phyloP scores from a whole-genome alignment of 2,113 vertebrate species.

The Nymphicus hollandicus region DNA sequence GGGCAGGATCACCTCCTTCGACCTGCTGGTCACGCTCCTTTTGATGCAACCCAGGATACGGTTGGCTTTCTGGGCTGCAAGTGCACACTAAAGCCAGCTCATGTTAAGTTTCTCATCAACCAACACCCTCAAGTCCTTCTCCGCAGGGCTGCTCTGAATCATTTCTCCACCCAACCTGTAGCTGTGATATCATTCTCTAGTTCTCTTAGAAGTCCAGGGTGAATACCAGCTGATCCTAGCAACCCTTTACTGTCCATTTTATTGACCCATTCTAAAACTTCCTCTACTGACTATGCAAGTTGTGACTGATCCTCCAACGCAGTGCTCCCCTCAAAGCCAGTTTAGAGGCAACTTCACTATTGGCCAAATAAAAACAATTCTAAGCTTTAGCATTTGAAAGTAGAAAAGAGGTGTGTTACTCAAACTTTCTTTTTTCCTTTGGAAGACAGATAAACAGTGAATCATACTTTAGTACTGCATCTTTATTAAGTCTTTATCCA shows the following conservation, averaged over 20 bases:
- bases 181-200: background rate
- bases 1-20: too few species aligned
- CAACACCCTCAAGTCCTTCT: too few species aligned
- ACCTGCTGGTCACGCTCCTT: too few species aligned
- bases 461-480: background rate
- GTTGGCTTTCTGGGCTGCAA: too few species aligned
- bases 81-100: too few species aligned
- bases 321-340: background rate
- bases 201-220: background rate
- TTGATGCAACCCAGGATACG: too few species aligned
- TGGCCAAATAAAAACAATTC: background rate
- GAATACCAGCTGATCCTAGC: constrained; percentile 3
- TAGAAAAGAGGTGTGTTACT: background rate
- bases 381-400: background rate
- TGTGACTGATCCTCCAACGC: background rate
- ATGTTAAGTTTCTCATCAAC: too few species aligned
- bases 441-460: background rate
- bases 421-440: background rate
- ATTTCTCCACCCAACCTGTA: too few species aligned
- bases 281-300: background rate
- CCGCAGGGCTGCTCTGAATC: too few species aligned
- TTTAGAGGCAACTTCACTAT: background rate
- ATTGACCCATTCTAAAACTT: background rate
- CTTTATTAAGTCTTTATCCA: background rate
- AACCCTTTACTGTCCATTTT: constrained; percentile 42